Evolutionary conservation across 2,888 invertebrate species (phyloP).

Genomic region (Polymixis lichenea): DNA sequence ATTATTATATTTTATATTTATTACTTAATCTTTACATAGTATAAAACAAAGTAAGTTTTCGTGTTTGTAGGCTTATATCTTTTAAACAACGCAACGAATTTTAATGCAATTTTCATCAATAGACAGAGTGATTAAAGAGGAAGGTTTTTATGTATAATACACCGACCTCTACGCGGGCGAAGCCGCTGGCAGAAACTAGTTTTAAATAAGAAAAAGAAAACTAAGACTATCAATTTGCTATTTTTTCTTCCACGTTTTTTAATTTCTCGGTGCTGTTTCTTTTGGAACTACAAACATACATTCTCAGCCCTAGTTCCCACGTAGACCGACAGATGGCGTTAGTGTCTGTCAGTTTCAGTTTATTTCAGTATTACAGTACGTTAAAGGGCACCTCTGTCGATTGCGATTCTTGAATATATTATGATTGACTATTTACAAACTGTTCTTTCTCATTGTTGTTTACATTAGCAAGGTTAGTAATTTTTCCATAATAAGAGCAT

Average conservation of each 20-base stretch:
- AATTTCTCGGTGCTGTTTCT: background rate
- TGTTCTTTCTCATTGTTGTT: slow-evolving; percentile 12
- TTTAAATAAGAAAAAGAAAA: background rate
- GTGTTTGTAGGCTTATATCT: too few relatives aligned
- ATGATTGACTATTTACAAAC: slow-evolving; percentile 6
- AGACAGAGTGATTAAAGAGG: too few relatives aligned
- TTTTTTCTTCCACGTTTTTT: background rate
- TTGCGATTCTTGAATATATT: slow-evolving; percentile 8
- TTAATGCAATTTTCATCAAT: too few relatives aligned
- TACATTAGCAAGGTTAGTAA: background rate
- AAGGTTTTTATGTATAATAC: too few relatives aligned
- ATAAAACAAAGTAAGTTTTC: too few relatives aligned
- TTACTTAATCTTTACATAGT: too few relatives aligned
- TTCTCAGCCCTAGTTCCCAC: background rate
- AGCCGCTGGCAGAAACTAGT: too few relatives aligned
- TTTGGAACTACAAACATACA: background rate
- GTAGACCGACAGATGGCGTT: slow-evolving; percentile 26
- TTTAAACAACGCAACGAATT: too few relatives aligned
- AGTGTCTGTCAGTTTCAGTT: background rate
- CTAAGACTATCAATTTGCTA: background rate
- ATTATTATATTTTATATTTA: too few relatives aligned
- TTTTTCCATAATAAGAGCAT: background rate
- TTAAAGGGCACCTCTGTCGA: slow-evolving; percentile 6
- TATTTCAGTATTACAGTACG: slow-evolving; percentile 2
- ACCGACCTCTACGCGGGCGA: too few relatives aligned